phyloP scores from a whole-genome alignment of 2,113 vertebrate genomes.

The Trematocara stigmaticum region DNA sequence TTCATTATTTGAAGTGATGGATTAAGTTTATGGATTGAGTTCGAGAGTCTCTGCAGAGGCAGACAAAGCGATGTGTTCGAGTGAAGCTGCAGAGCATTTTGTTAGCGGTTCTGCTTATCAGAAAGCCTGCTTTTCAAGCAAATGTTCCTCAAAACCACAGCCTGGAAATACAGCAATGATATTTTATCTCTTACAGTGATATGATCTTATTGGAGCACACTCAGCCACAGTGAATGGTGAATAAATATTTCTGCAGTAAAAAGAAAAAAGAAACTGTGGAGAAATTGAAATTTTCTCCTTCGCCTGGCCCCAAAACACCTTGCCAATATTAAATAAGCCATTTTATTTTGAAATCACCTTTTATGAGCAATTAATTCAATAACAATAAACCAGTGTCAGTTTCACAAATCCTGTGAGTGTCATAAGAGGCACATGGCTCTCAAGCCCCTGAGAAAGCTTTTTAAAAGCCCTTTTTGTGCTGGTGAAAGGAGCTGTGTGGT shows the following conservation, averaged over 20 bases:
- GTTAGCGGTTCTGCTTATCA: neutral
- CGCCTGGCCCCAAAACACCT: neutral
- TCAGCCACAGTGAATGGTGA: neutral
- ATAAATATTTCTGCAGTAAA: neutral
- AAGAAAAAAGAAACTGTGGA: neutral
- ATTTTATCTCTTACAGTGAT: neutral
- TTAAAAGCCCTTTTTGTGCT: neutral
- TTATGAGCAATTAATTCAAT: neutral
- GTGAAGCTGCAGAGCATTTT: neutral
- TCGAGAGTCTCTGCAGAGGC: neutral
- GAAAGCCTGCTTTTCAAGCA: neutral
- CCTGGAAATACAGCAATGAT: neutral
- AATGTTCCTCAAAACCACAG: neutral
- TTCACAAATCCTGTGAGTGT: slow-evolving; percentile 17
- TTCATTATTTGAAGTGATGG: neutral
- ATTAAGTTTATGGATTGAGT: neutral
- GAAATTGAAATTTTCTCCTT: neutral
- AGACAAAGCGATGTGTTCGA: neutral
- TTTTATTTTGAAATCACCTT: neutral
- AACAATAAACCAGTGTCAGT: neutral
- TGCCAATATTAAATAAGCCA: neutral
- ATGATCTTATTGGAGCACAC: slow-evolving; percentile 20
- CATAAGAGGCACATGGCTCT: neutral
- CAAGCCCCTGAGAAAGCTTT: neutral
- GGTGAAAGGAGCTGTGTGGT: neutral